Evolutionary conservation across 2,113 vertebrate genomes (phyloP).

Genomic region (Marmota monax): DNA sequence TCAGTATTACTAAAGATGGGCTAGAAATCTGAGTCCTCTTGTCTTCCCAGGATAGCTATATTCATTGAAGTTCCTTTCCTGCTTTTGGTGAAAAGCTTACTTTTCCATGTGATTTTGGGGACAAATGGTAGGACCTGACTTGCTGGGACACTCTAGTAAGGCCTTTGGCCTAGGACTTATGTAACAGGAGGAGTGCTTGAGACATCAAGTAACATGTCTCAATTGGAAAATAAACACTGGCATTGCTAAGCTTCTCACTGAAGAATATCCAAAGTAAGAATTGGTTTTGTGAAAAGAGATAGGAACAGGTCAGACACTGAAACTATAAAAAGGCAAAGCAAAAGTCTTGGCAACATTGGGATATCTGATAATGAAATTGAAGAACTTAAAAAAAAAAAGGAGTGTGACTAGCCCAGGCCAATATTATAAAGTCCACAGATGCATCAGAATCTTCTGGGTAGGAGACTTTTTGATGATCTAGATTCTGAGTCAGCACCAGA

Average conservation of each 20-base stretch:
- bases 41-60: no score
- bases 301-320: neutral
- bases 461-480: neutral
- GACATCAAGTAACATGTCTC: neutral
- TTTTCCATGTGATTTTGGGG: no score
- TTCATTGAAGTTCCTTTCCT: no score
- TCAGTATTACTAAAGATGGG: neutral
- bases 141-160: no score
- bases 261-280: neutral
- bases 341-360: neutral
- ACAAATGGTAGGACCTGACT: no score
- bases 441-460: neutral
- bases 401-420: neutral
- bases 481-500: neutral
- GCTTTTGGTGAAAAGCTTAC: no score
- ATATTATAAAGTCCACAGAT: neutral
- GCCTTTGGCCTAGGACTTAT: no score
- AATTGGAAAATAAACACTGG: neutral
- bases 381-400: neutral
- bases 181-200: neutral
- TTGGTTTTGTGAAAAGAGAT: neutral
- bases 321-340: neutral
- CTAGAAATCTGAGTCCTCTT: neutral
- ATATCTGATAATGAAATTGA: neutral
- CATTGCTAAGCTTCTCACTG: neutral